Base-by-base conservation (phyloP, 2,113 vertebrate genomes). In the Dicentrarchus labrax region DNA sequence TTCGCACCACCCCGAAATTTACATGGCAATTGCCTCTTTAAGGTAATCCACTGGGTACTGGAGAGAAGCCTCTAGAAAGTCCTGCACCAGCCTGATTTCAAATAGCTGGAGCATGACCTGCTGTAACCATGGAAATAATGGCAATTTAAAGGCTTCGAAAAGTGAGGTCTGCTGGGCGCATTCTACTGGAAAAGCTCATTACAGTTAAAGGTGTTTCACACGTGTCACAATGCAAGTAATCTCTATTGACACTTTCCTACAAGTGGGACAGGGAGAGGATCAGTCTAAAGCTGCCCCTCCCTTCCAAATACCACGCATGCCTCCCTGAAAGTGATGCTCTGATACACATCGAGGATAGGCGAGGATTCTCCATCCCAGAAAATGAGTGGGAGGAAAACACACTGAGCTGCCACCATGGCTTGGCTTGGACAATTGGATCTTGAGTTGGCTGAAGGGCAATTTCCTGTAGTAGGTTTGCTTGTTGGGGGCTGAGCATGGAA, bases 1-100 rank as follows among this genome's bases (percentile, higher is more conserved):
- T 78, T 86, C 12, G n/a, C 72, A 80, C 84, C 85, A 87, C 91
- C 88, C 91, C 85, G 89, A 87, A 80, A 93, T 93, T 89, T 92
- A 92, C 91, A 94, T 84, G 80, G 81, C 90, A 92, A 91, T 93
- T 92, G 88, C 80, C 87, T 88, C 65, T 92, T 93, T 90, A 81
- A 91, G 72, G 91, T 92, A 88, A 94, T 92, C 87, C 50, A 47
- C 41, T 65, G 82, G 78, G 83, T 73, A 71, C 72, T 76, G 77
- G 70, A 80, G 83, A 89, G 89, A 85, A 84, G 79, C 78, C 75
- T 83, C 84, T 78, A 62, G 74, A 88, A 92, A 92, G 82, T 87
- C 85, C 69, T 54, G 75, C 72, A 59, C 65, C 60, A 83, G 78
- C 61, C 80, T 83, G 92, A 88, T 92, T 93, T 93, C 80, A 90